Base-by-base conservation (phyloP, 1,140 invertebrate genomes). In the Melanaphis sacchari region DNA sequence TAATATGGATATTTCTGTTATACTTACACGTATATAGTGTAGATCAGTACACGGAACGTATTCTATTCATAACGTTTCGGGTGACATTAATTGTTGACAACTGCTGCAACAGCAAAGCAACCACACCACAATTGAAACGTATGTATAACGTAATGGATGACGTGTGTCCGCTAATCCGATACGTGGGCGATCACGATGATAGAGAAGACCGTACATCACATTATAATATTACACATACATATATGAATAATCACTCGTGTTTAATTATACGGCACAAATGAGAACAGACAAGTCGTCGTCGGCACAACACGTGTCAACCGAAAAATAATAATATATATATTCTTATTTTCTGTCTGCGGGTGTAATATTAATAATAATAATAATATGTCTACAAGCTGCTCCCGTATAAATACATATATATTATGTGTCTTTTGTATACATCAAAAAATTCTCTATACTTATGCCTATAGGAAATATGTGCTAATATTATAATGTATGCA, bases 201-300 rank as follows among this genome's bases (percentile, higher is more conserved):
- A 24, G 21, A n/a, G 76, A 22, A 38, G 36, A 82, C 36, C 76
- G 76, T 22, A 38, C 22, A 38, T 82, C 76, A 38, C n/a, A 18
- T 76, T 38, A 82, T 24, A 82, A 82, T 38, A 82, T 38, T 38
- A 38, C 18, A 22, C 52, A 89, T 89, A n/a, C 22, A 49, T 66
- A 76, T 59, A 31, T 38, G 22, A 36, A 49, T 89, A 59, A 90
- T 66, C 54, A 38, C 36, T 43, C 49, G 89, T 66, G 89, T 90
- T 90, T 90, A 90, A 90, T 66, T 90, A 90, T 66, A 66, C 89
- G 89, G 40, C 52, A 90, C 89, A 90, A 90, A 90, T 90, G 89
- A 66, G 40, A 90, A 36, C 52, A 90, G 89, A 66, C 89, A 54
- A 38, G 52, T 40, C 40, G 24, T 38, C 41, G 40, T 85, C 40